These are phyloP conservation scores for Calosoma granatense DNA, from an alignment of 1,140 invertebrate species.

Conservation along the genomic window DNA sequence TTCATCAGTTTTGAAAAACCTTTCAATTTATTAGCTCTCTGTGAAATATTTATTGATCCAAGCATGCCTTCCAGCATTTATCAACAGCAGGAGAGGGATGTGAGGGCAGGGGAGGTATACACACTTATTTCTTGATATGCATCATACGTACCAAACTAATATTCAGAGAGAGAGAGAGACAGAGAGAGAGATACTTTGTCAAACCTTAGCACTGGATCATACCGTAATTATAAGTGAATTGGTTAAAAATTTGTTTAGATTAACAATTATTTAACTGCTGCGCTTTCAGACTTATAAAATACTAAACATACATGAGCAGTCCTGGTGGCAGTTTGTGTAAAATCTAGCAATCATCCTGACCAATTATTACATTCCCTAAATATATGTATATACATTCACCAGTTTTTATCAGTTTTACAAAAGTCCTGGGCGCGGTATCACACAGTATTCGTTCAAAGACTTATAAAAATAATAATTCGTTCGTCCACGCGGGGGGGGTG, in stretches of 20 bases:
- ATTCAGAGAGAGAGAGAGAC: not conserved
- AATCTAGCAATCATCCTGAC: not conserved
- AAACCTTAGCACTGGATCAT: too few relatives aligned
- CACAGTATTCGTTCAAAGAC: too few relatives aligned
- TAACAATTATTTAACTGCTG: not conserved
- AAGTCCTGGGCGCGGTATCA: not conserved
- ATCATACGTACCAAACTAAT: not conserved
- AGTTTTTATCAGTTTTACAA: not conserved
- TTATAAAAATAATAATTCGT: not conserved
- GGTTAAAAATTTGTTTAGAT: not conserved
- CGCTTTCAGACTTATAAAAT: not conserved
- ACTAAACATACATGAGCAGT: not conserved
- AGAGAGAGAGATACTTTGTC: not conserved
- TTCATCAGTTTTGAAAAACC: too few relatives aligned
- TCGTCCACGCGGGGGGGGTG: too few relatives aligned
- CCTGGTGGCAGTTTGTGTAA: not conserved
- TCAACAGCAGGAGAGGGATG: not conserved
- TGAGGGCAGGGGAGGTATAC: not conserved
- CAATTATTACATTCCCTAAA: not conserved
- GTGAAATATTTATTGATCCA: too few relatives aligned
- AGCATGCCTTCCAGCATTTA: too few relatives aligned
- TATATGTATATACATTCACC: too few relatives aligned
- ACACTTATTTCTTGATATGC: not conserved
- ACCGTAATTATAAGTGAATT: not conserved
- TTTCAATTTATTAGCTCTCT: too few relatives aligned